These are phyloP conservation scores for zebrafish (Danio rerio) DNA, from an alignment of 2,113 vertebrate genomes.

Conservation along the genomic window DNA sequence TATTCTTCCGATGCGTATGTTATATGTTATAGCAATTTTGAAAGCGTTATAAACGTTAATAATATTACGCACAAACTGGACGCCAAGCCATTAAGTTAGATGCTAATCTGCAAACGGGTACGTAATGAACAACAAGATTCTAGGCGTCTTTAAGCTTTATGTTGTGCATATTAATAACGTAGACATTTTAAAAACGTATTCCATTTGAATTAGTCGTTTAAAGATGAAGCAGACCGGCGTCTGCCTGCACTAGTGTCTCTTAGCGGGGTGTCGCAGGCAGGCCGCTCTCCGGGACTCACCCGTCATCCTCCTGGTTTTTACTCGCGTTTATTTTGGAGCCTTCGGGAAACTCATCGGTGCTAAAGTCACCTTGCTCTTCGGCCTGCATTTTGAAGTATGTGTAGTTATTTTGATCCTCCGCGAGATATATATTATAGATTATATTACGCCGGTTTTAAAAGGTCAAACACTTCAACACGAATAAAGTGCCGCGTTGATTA, in stretches of 20 bases:
- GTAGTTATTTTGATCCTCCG: neutral
- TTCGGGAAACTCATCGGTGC: conserved; percentile 82
- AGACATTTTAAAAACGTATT: no score
- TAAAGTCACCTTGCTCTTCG: conserved; percentile 63
- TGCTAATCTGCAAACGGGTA: neutral
- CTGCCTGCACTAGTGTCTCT: neutral
- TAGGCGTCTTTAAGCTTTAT: neutral
- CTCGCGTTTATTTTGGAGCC: conserved; percentile 89
- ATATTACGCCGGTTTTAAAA: conserved; percentile 25
- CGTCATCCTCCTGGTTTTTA: conserved; percentile 87
- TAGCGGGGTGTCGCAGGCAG: neutral
- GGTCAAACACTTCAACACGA: conserved; percentile 29
- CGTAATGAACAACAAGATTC: neutral
- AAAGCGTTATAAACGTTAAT: no score
- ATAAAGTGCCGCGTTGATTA: conserved; percentile 48
- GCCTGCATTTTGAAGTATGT: conserved; percentile 57
- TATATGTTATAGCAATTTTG: no score
- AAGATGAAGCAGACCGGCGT: no score
- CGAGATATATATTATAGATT: neutral
- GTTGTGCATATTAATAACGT: neutral
- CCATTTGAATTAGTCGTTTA: no score
- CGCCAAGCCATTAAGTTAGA: neutral
- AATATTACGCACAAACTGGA: no score
- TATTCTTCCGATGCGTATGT: no score
- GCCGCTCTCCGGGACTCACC: conserved; percentile 68